A percentile compares a stretch with the other conserved stretches of the same genome.
These are phyloP conservation scores for Macaria notata DNA, from an alignment of 2,888 invertebrate species.

Conservation along the genomic window DNA sequence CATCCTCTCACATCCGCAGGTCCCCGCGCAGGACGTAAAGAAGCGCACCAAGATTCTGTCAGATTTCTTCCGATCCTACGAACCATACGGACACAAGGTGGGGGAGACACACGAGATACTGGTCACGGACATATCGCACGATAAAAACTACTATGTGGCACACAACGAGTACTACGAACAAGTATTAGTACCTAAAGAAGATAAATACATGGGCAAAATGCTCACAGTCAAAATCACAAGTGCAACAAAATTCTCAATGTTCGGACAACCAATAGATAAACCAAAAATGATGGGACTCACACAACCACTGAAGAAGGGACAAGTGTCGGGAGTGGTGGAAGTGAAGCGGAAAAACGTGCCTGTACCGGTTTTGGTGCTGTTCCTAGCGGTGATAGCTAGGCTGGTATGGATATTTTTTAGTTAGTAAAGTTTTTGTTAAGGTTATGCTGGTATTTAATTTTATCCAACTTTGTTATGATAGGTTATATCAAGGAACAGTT, in stretches of 20 bases:
- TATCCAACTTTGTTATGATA: constrained; percentile 7
- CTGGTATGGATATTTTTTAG: constrained; percentile 70
- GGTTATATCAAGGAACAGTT: no score
- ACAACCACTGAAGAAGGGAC: constrained; percentile 78
- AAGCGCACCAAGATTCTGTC: constrained; percentile 93
- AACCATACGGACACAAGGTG: constrained; percentile 88
- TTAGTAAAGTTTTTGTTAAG: constrained; percentile 38
- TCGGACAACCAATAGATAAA: constrained; percentile 84
- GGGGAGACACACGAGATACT: constrained; percentile 89
- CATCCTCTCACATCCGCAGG: constrained; percentile 45
- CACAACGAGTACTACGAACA: constrained; percentile 98
- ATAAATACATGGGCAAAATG: constrained; percentile 91
- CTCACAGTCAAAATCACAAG: constrained; percentile 88
- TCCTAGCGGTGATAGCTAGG: constrained; percentile 67
- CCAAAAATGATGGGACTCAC: constrained; percentile 79
- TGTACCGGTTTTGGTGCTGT: constrained; percentile 56
- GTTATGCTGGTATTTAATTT: constrained; percentile 22
- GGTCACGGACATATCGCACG: constrained; percentile 96
- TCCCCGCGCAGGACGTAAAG: constrained; percentile 94
- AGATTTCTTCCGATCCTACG: constrained; percentile 94
- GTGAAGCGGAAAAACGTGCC: constrained; percentile 47
- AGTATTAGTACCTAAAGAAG: constrained; percentile 90
- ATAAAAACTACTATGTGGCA: constrained; percentile 94
- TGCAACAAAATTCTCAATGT: constrained; percentile 90
- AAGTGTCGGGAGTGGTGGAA: constrained; percentile 75